Percentiles rank a stretch among this genome's conserved stretches.
phyloP scores from a whole-genome alignment of 2,797 vertebrate genomes.

The Eurystomus glaucurus region DNA sequence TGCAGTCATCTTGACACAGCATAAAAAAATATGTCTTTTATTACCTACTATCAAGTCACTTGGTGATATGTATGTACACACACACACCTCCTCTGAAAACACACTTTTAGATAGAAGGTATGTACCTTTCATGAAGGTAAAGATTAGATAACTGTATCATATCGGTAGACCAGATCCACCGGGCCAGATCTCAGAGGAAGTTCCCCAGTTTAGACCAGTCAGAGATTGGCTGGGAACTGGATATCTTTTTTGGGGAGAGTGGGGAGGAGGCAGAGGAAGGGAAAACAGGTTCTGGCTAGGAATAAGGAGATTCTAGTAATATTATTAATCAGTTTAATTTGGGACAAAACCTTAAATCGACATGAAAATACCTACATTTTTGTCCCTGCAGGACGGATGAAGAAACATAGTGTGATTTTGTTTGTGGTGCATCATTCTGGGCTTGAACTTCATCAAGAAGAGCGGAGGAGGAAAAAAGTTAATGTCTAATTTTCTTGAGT shows the following conservation, averaged over 20 bases:
- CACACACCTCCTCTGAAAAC: conserved; percentile 46
- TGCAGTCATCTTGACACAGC: background rate
- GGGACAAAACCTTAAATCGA: background rate
- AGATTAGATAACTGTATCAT: conserved; percentile 57
- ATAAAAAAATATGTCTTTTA: conserved; percentile 8
- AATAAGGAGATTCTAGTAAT: background rate
- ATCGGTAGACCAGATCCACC: background rate
- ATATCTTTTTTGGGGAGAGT: background rate
- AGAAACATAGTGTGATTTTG: background rate
- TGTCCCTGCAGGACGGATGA: background rate
- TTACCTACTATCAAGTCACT: background rate
- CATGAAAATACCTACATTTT: conserved; percentile 39
- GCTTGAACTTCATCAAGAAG: conserved; percentile 53
- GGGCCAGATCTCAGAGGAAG: background rate
- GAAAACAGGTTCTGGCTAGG: background rate
- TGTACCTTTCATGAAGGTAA: conserved; percentile 20
- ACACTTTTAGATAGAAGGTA: conserved; percentile 28
- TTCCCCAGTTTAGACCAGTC: background rate
- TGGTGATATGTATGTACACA: background rate
- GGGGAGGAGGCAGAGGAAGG: background rate
- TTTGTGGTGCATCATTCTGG: background rate
- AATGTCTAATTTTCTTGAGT: background rate
- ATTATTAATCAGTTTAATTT: background rate
- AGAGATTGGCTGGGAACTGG: background rate
- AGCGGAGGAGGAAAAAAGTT: background rate